A percentile compares a stretch with the other conserved stretches of the same genome.
Evolutionary conservation across 2,797 vertebrate species (phyloP).

Genomic region (Acestrorhynchus altus): DNA sequence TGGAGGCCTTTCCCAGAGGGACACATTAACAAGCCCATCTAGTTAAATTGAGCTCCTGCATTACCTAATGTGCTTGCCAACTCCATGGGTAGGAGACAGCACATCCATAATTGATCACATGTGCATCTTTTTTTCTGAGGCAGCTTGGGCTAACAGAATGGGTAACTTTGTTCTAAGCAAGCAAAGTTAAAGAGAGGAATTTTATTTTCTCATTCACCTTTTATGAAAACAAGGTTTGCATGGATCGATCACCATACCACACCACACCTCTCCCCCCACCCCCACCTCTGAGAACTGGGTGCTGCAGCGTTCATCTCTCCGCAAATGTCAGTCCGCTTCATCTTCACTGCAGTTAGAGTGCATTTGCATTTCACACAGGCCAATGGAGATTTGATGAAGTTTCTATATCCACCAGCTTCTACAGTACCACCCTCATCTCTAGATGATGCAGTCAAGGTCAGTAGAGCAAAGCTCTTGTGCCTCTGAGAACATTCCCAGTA

Average conservation of each 20-base stretch:
- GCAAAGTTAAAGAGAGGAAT: slow-evolving; percentile 73
- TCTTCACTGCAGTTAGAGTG: slow-evolving; percentile 52
- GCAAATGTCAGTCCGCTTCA: slow-evolving; percentile 24
- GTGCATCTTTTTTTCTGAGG: slow-evolving; percentile 75
- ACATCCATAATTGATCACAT: slow-evolving; percentile 85
- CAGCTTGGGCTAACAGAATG: slow-evolving; percentile 57
- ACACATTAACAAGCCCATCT: slow-evolving; percentile 86
- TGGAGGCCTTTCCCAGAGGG: slow-evolving; percentile 70
- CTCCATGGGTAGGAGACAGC: slow-evolving; percentile 80
- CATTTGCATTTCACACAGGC: slow-evolving; percentile 74
- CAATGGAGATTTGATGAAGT: slow-evolving; percentile 67
- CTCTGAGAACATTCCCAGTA: slow-evolving; percentile 24
- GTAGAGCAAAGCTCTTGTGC: slow-evolving; percentile 16
- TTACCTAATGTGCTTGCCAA: slow-evolving; percentile 84
- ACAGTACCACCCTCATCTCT: slow-evolving; percentile 19
- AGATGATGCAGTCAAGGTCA: slow-evolving; percentile 51
- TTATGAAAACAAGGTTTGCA: slow-evolving; percentile 61
- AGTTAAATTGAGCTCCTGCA: slow-evolving; percentile 86
- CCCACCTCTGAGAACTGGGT: slow-evolving; percentile 26
- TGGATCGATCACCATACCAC: slow-evolving; percentile 48
- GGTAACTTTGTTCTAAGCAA: slow-evolving; percentile 71
- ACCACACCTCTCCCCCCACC: neutral
- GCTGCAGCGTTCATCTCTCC: slow-evolving; percentile 36
- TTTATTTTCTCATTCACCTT: slow-evolving; percentile 56
- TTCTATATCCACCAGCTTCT: slow-evolving; percentile 23